Evolutionary conservation across 2,888 invertebrate species (phyloP), one percentile per base, ranked within the genome.

Genomic region (Metopia argyrocephala): DNA sequence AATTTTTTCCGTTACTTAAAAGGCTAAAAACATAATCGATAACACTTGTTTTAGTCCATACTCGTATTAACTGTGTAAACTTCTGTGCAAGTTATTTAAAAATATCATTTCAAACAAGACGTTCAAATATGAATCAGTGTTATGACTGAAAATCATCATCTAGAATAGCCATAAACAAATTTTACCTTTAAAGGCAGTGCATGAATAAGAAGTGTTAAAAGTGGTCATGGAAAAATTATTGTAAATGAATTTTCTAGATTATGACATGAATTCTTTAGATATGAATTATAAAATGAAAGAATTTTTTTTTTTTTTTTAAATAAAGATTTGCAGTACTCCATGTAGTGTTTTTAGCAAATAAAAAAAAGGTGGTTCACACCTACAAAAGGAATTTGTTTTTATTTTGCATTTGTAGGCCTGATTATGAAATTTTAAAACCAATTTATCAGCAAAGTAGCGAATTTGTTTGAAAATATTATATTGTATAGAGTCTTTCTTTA

Each of bases 1-100:
- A 64, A 69, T 69, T 69, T 76, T 76, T 48, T 31, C 48, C 23
- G 15, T 64, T 38, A 38, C 38, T 3, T 12, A 38, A 38, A 38
- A 12, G 38, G 38, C 15, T 9, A 38, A 38, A 38, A 38, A 12
- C 38, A 38, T 38, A 38, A 38, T 38, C 38, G 38, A 15, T 12
- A 15, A 15, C 38, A 38, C 9, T 4, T 1, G 15, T n/a, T n/a
- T n/a, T n/a, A 9, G 38, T 9, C 38, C 3, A 38, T 38, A 15
- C 38, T 38, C 15, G 15, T 38, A 38, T 15, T 15, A 38, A 38
- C 9, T 38, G 38, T 38, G 38, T 1, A 38, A 38, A 38, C 9
- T n/a, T n/a, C n/a, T 12, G 12, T 38, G 6, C 15, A 15, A 38
- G 38, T 38, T 12, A 38, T 38, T 38, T 9, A 38, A 38, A 38